These are phyloP conservation scores for Scomberomorus guttatus DNA, from an alignment of 2,797 vertebrate genomes.

Conservation along the genomic window DNA sequence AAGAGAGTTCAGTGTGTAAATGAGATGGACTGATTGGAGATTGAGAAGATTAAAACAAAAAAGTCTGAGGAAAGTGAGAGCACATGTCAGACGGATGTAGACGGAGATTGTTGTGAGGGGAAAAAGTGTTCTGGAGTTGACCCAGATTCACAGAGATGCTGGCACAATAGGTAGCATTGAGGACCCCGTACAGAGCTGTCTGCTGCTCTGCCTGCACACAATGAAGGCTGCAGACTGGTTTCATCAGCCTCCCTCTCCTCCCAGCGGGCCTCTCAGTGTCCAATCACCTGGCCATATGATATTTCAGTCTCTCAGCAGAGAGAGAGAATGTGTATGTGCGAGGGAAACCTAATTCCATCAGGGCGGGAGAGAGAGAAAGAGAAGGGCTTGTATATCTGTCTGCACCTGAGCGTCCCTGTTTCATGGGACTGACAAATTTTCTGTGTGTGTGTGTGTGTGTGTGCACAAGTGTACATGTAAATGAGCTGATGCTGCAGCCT, in stretches of 20 bases:
- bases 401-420: conserved; percentile 36
- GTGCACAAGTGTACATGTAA: conserved; percentile 17
- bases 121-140: conserved; percentile 56
- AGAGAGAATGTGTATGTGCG: conserved; percentile 3
- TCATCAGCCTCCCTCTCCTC: conserved; percentile 37
- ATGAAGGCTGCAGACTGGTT: conserved; percentile 36
- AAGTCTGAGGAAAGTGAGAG: conserved; percentile 13
- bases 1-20: conserved; percentile 30
- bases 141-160: conserved; percentile 66
- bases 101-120: conserved; percentile 33
- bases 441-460: conserved; percentile 17
- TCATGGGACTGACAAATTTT: background rate
- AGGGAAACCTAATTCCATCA: conserved; percentile 49
- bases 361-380: background rate
- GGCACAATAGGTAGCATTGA: conserved; percentile 53
- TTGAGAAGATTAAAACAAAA: conserved; percentile 17
- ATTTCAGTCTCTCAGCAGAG: conserved; percentile 49
- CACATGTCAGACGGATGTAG: conserved; percentile 14
- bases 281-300: conserved; percentile 55
- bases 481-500: conserved; percentile 41
- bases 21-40: conserved; percentile 54
- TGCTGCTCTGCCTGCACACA: conserved; percentile 45
- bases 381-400: conserved; percentile 24
- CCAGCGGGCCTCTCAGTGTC: conserved; percentile 51
- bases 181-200: conserved; percentile 51